Evolutionary conservation across 2,797 vertebrate species (phyloP).

Genomic region (Rhinoraja longicauda): DNA sequence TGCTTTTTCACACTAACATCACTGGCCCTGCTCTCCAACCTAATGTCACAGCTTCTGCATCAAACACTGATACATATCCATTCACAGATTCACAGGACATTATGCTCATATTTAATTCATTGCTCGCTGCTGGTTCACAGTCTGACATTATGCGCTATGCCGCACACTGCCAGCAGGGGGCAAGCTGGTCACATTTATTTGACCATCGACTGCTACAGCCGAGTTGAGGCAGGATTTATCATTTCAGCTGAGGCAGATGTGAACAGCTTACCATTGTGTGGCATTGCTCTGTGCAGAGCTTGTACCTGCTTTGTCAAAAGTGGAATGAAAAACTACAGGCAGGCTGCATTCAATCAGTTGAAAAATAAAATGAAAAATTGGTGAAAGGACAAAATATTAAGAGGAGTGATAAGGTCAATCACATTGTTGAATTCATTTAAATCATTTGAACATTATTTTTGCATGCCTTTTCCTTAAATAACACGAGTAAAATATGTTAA

Average conservation of each 20-base stretch:
- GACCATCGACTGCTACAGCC: neutral
- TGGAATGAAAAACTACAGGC: neutral
- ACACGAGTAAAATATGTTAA: neutral
- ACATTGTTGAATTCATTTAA: neutral
- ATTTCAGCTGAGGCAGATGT: neutral
- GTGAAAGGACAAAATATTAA: neutral
- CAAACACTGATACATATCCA: constrained; percentile 5
- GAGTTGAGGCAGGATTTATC: neutral
- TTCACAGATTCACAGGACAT: neutral
- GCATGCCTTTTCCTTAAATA: neutral
- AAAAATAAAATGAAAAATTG: neutral
- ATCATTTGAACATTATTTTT: neutral
- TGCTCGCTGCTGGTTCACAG: neutral
- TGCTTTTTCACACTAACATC: neutral
- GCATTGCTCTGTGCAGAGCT: neutral
- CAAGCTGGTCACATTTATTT: constrained; percentile 24
- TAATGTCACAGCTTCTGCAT: neutral
- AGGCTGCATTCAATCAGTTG: neutral
- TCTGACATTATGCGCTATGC: neutral
- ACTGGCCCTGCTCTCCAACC: neutral
- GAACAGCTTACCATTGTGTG: neutral
- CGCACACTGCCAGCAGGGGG: neutral
- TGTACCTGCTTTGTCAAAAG: neutral
- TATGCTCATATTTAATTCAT: constrained; percentile 12
- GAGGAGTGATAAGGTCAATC: too few relatives aligned